Evolutionary conservation across 2,113 vertebrate genomes (phyloP), one percentile per base, ranked within the genome.

Genomic region (Trogon surrucura): DNA sequence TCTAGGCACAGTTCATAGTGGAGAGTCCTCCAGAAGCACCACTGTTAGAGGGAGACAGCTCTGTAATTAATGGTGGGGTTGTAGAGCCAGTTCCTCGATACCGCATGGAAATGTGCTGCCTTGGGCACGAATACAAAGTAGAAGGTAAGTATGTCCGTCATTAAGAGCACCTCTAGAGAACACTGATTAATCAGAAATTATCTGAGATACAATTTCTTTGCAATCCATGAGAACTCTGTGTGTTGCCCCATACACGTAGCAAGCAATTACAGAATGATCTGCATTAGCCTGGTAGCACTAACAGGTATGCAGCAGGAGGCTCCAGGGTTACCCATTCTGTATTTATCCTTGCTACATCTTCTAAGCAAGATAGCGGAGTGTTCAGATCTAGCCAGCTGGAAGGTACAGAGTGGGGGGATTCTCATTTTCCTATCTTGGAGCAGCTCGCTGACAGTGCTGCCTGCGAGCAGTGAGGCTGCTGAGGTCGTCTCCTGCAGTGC

Each of bases 101-200:
- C 1, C 27, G 77, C 84, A 82, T 75, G 89, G 93, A 95, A 96
- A 95, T 87, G 38, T 57, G 53, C 65, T 94, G 95, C 96, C 94
- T 95, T 81, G 53, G 77, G 96, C 91, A 81, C 53, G 84, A 96
- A 92, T 91, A 89, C 32, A 61, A 93, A 91, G 69, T 65, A 79
- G 61, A 87, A 54, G 44, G 64, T 88, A 93, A 54, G 64, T 72
- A 65, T 61, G 45, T 74, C 86, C 54, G 50, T 93, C 61, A 80
- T 95, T 89, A 92, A 84, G 20, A 45, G 27, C 32, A 81, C 69
- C 82, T 87, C 80, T 48, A 44, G 85, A 94, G 83, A 92, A 78
- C 27, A n/a, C 38, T 61, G 80, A 89, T 91, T 79, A 93, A 84
- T 88, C 57, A 34, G 54, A 69, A 87, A 65, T 72, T 60, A 88